Conservation (phyloP, 2,113 vertebrate genomes). For the Hippoglossus stenolepis region DNA sequence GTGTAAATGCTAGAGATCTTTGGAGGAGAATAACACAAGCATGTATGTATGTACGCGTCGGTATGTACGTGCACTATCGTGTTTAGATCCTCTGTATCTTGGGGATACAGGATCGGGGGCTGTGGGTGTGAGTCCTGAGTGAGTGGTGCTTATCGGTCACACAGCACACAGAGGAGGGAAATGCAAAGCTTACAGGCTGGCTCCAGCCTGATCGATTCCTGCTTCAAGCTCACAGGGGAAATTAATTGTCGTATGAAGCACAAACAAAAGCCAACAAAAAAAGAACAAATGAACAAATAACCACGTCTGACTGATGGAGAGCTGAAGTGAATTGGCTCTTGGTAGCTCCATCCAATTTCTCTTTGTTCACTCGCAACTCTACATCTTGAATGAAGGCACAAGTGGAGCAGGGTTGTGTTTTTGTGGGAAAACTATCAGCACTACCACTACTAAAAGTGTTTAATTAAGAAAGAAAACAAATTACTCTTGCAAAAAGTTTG, state of each 20-base stretch:
- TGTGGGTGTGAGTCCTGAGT: slow-evolving; percentile 4
- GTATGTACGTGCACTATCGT: slow-evolving; percentile 14
- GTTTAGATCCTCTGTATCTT: slow-evolving; percentile 38
- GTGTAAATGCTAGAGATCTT: neutral
- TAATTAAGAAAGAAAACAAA: slow-evolving; percentile 46
- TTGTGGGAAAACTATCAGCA: slow-evolving; percentile 6
- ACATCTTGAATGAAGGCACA: slow-evolving; percentile 20
- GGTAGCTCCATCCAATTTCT: slow-evolving; percentile 58
- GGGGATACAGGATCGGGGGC: slow-evolving; percentile 8
- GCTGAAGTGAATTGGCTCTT: slow-evolving; percentile 52
- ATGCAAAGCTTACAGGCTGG: slow-evolving; percentile 48
- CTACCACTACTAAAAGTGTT: slow-evolving; percentile 28
- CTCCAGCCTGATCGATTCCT: slow-evolving; percentile 70
- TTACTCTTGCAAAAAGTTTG: neutral
- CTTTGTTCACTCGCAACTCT: slow-evolving; percentile 48
- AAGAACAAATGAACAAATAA: slow-evolving; percentile 69
- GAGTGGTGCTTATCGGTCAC: slow-evolving; percentile 34
- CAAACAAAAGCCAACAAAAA: slow-evolving; percentile 64
- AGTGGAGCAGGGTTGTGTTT: slow-evolving; percentile 11
- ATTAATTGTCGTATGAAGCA: slow-evolving; percentile 73
- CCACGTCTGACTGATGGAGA: slow-evolving; percentile 70
- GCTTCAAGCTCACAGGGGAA: slow-evolving; percentile 72
- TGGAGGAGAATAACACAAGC: slow-evolving; percentile 10
- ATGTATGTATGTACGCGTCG: slow-evolving; percentile 4
- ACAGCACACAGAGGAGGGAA: slow-evolving; percentile 23